Conservation (phyloP, 2,113 vertebrate species). For the Rhineura floridana region DNA sequence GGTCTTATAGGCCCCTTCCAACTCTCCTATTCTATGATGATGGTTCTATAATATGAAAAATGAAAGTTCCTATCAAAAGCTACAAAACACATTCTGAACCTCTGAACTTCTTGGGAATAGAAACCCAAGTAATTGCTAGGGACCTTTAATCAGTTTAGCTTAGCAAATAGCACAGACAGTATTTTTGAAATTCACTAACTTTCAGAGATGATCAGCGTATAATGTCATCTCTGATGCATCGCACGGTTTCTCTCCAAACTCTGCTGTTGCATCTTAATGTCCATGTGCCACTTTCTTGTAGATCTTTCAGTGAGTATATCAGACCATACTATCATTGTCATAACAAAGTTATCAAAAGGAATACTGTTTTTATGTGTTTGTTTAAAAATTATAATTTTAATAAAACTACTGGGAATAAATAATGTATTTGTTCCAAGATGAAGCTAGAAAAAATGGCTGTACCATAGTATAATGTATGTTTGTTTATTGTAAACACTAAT, state of each 20-base stretch:
- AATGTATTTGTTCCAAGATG: constrained; percentile 49
- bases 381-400: constrained; percentile 46
- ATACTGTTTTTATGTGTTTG: constrained; percentile 51
- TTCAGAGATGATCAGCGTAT: constrained; percentile 41
- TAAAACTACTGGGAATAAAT: constrained; percentile 29
- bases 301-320: constrained; percentile 57
- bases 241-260: constrained; percentile 48
- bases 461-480: not conserved
- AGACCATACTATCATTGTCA: constrained; percentile 62
- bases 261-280: constrained; percentile 52
- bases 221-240: constrained; percentile 49
- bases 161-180: not conserved
- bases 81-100: not conserved
- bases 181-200: not conserved
- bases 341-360: constrained; percentile 62
- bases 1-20: no score
- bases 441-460: not conserved
- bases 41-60: not conserved
- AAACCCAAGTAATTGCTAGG: not conserved
- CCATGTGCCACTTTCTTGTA: constrained; percentile 44
- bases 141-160: not conserved
- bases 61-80: not conserved
- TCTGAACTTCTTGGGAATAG: not conserved
- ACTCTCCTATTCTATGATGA: no score
- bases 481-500: not conserved